Conservation (phyloP, 2,113 vertebrate genomes). For the Hydropotes inermis region DNA sequence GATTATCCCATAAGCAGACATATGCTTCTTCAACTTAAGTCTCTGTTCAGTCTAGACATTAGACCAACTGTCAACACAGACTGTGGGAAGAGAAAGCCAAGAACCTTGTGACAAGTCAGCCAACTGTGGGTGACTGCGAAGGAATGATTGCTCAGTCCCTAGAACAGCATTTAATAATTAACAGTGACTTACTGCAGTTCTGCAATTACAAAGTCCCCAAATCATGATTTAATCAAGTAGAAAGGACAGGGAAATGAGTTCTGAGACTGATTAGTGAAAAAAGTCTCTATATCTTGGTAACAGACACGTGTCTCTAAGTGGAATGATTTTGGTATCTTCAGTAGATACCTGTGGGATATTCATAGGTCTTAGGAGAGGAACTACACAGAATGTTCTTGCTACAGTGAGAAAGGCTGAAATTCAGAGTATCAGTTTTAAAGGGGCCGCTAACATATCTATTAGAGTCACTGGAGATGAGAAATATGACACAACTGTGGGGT, state of each 20-base stretch:
- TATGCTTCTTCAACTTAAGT: neutral
- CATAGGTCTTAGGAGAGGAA: neutral
- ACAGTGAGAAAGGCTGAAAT: neutral
- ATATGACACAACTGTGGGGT: fast-evolving
- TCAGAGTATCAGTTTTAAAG: neutral
- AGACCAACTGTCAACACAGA: neutral
- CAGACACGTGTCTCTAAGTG: neutral
- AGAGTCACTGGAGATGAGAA: neutral
- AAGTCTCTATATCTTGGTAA: neutral
- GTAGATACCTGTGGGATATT: neutral
- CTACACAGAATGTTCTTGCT: neutral
- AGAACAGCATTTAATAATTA: neutral
- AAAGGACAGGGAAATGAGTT: neutral
- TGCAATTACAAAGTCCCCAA: neutral
- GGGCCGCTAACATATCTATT: neutral
- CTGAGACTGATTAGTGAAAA: neutral
- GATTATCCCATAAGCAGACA: neutral
- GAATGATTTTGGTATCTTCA: neutral
- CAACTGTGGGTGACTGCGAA: neutral
- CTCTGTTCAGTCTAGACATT: neutral
- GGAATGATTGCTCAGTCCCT: neutral
- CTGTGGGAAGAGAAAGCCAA: neutral
- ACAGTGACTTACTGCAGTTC: neutral
- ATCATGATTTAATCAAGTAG: neutral
- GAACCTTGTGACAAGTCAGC: neutral